Evolutionary conservation across 2,888 invertebrate species (phyloP).

Genomic region (Callinectes sapidus): DNA sequence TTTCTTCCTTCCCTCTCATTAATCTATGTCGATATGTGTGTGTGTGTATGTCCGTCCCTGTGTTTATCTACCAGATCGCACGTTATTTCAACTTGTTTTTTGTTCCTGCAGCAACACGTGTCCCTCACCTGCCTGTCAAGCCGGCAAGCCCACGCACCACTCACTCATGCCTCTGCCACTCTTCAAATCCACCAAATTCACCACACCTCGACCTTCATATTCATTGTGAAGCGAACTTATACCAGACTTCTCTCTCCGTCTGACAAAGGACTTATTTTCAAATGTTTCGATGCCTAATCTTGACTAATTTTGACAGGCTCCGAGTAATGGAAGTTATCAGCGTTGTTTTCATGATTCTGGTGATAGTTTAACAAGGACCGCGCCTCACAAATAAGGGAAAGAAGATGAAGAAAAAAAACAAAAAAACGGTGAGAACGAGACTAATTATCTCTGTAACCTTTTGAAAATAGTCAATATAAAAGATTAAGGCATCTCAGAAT

Average conservation of each 20-base stretch:
- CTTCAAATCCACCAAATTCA: background rate
- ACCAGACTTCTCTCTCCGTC: background rate
- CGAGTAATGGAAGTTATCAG: too few species aligned
- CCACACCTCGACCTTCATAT: background rate
- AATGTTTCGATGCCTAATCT: too few species aligned
- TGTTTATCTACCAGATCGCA: slow-evolving; percentile 17
- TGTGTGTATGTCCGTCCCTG: background rate
- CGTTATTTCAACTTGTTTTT: slow-evolving; percentile 24
- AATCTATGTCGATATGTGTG: background rate
- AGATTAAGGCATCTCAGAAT: background rate
- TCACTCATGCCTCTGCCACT: background rate
- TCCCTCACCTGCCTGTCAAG: slow-evolving; percentile 30
- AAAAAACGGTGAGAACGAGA: too few species aligned
- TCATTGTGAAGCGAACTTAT: background rate
- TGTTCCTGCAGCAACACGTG: background rate
- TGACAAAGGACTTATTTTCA: background rate
- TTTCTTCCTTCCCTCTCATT: background rate
- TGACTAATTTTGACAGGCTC: too few species aligned
- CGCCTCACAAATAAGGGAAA: background rate
- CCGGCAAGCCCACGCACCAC: background rate
- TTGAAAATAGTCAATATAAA: too few species aligned
- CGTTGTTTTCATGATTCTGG: too few species aligned
- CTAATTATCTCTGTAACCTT: too few species aligned
- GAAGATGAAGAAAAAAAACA: background rate
- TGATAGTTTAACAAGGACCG: background rate